Base-by-base conservation (phyloP, 1,140 invertebrate genomes). In the Bombus pyrosoma region DNA sequence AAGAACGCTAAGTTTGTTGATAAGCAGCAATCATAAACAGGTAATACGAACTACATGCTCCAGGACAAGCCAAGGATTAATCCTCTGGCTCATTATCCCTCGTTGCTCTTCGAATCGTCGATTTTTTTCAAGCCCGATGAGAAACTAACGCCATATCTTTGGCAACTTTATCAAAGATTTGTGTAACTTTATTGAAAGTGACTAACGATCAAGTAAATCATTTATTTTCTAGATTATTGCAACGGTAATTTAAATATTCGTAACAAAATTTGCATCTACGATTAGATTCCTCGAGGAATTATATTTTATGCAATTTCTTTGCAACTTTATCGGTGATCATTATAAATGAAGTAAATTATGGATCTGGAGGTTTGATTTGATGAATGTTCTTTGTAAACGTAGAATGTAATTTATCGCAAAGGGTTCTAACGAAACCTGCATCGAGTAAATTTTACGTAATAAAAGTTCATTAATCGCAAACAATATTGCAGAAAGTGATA, bases 21-120 rank as follows among this genome's bases (percentile, higher is more conserved):
- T 88, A 83, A 90, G 74, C 69, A 81, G 59, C 68, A 87, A 85
- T 90, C 82, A 71, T 89, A 89, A 90, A 78, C 82, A 72, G 80
- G 73, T 74, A 78, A 32, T 57, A 57, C 34, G 41, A 77, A 69
- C 68, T 62, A n/a, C 80, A 79, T 3, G 13, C 12, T 15, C 18
- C 34, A 10, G 34, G 74, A 73, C 41, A 43, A 74, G 28, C 32
- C 13, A 25, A 53, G 62, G 64, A 84, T 83, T 79, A 75, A 87
- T 84, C 75, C 66, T n/a, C 32, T 5, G 10, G 12, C 66, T 85
- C 39, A 64, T 83, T 78, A 78, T 47, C 32, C 13, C 15, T 41
- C 22, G 25, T 41, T 43, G 12, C 34, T 15, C 9, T 15, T 34
- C 18, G 13, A 43, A 28, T n/a, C 41, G 3, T 12, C 34, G 13